A percentile compares a stretch with the other conserved stretches of the same genome.
Evolutionary conservation across 2,888 invertebrate species (phyloP).

Genomic region (Loripinus fragilis): DNA sequence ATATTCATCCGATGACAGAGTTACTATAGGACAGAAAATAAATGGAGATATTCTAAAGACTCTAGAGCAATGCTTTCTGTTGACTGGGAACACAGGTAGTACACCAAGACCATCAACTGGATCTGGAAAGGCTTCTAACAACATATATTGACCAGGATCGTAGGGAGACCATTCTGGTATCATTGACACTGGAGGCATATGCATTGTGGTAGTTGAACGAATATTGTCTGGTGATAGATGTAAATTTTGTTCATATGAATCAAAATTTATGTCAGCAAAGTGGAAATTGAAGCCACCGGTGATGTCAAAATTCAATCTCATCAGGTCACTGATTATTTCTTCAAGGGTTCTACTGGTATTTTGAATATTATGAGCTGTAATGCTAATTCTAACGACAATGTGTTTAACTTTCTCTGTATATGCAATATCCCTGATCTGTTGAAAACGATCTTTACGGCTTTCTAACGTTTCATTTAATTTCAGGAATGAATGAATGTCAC

Average conservation of each 20-base stretch:
- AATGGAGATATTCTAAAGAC: background rate
- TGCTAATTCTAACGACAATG: background rate
- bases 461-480: background rate
- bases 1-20: background rate
- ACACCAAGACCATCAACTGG: background rate
- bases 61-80: background rate
- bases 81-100: background rate
- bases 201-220: background rate
- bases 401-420: background rate
- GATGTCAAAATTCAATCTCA: background rate
- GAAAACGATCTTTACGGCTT: background rate
- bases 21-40: background rate
- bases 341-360: background rate
- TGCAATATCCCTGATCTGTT: background rate
- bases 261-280: background rate
- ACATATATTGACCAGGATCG: background rate
- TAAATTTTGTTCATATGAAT: background rate
- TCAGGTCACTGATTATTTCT: background rate
- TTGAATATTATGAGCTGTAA: background rate
- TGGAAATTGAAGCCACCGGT: background rate
- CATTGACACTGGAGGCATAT: background rate
- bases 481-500: slow-evolving; percentile 6
- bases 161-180: background rate
- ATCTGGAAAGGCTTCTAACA: background rate
- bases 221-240: background rate